A percentile compares a stretch with the other conserved stretches of the same genome.
phyloP scores from a whole-genome alignment of 2,113 vertebrate species.

The Scolopax mira region DNA sequence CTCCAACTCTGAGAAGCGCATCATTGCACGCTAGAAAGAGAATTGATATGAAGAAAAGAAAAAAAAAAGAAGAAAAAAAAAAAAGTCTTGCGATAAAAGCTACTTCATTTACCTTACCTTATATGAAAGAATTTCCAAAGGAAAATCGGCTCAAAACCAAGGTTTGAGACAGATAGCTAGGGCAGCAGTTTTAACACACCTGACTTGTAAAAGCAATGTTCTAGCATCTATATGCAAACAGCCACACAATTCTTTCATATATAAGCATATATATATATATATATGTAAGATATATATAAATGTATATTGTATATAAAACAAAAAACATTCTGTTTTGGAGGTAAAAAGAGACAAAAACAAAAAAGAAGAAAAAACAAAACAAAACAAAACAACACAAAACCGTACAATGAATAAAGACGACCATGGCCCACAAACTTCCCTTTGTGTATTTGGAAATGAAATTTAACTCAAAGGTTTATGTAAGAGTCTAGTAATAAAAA shows the following conservation, averaged over 20 bases:
- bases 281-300: constrained; percentile 11
- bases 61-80: constrained; percentile 68
- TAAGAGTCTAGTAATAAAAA: constrained; percentile 95
- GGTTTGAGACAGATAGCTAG: constrained; percentile 57
- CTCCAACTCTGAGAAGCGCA: constrained; percentile 97
- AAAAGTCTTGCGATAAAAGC: constrained; percentile 69
- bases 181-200: constrained; percentile 64
- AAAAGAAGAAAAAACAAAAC: constrained; percentile 59
- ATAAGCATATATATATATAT: neutral
- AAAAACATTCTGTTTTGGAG: constrained; percentile 69
- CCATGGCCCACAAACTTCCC: constrained; percentile 85
- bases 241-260: constrained; percentile 64
- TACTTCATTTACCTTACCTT: constrained; percentile 74
- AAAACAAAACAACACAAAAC: constrained; percentile 70
- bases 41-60: constrained; percentile 77
- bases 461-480: constrained; percentile 87
- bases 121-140: constrained; percentile 77
- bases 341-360: constrained; percentile 69
- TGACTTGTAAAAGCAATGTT: constrained; percentile 51
- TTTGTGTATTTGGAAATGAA: constrained; percentile 83
- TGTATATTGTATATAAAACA: constrained; percentile 62
- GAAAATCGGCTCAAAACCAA: constrained; percentile 72
- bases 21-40: constrained; percentile 92
- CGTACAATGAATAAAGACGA: constrained; percentile 80
- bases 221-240: constrained; percentile 66